Base-by-base conservation (phyloP, 1,140 invertebrate genomes). In the Drosophila varians region DNA sequence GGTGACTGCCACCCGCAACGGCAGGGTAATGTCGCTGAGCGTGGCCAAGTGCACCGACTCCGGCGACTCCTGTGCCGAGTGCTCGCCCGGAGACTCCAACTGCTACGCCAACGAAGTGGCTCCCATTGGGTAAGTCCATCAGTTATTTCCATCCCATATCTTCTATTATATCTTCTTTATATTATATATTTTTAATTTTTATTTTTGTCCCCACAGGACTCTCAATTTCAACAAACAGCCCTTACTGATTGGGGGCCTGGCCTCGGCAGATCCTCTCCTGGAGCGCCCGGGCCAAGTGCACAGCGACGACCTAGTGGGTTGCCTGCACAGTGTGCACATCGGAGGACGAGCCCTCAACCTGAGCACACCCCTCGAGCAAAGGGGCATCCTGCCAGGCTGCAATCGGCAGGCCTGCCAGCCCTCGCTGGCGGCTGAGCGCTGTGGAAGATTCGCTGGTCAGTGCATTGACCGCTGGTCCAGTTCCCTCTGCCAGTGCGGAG, bases 211-310 rank as follows among this genome's bases (percentile, higher is more conserved):
- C 71, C 4, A 1, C 66, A 97, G 96, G 53, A 97, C 96, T 0
- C 91, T 98, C n/a, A 98, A 97, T 83, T 98, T 98, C 91, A 97
- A 97, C 91, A 96, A 96, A 68, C 96, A 98, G 84, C 95, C 95
- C 0, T 91, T 99, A 43, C 93, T 96, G 19, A 93, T 99, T 61
- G 98, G 97, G 23, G 98, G 98, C 14, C 90, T 99, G 8, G 92
- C 94, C 31, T 95, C 94, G 46, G 95, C 97, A 0, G 96, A 97
- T 91, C 95, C 96, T 1, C 94, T 98, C 0, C 90, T 98, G 6
- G 96, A 97, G 90, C 93, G 96, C 52, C 95, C 96, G 0, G 97
- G 96, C 0, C 97, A 98, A 92, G 94, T 99, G 18, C 94, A 95
- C 66, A 96, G 97, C 0, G 97, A 98, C 84, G 97, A 99, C 90